These are phyloP conservation scores for Manduca sexta DNA, from an alignment of 1,140 invertebrate species.

Conservation along the genomic window DNA sequence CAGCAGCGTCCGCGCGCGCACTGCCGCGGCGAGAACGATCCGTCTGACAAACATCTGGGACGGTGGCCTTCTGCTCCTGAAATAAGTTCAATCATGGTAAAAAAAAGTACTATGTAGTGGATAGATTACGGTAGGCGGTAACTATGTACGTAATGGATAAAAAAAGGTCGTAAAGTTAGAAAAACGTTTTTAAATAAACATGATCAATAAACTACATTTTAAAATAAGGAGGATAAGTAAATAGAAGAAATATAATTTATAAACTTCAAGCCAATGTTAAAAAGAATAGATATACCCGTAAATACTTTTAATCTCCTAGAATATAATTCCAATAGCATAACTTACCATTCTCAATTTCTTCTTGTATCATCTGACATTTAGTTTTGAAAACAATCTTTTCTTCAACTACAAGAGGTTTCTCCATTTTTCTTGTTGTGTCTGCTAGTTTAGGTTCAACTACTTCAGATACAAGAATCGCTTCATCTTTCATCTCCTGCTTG, in stretches of 20 bases:
- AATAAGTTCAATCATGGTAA: too few species aligned
- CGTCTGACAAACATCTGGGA: constrained; percentile 80
- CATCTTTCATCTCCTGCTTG: constrained; percentile 17
- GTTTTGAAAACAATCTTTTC: constrained; percentile 46
- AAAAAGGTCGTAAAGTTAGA: too few species aligned
- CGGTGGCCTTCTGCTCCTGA: constrained; percentile 45
- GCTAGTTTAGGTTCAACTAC: constrained; percentile 34
- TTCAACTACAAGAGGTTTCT: constrained; percentile 53
- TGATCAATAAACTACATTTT: too few species aligned
- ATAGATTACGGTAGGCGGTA: too few species aligned
- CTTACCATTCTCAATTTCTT: constrained; percentile 56
- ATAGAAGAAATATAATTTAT: too few species aligned
- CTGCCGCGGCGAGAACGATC: constrained; percentile 83
- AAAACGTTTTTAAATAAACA: too few species aligned
- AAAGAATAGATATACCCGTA: too few species aligned
- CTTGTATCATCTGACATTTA: constrained; percentile 58
- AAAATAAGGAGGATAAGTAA: too few species aligned
- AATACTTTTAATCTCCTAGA: not conserved
- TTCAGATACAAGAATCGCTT: constrained; percentile 32
- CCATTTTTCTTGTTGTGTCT: constrained; percentile 37
- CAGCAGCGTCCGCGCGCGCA: constrained; percentile 84
- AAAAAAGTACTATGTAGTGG: too few species aligned
- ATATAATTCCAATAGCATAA: not conserved
- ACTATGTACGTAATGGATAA: too few species aligned
- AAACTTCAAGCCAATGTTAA: too few species aligned